Conservation (phyloP, 92 coral and sea anemone species). For the Paragorgia papillata region DNA sequence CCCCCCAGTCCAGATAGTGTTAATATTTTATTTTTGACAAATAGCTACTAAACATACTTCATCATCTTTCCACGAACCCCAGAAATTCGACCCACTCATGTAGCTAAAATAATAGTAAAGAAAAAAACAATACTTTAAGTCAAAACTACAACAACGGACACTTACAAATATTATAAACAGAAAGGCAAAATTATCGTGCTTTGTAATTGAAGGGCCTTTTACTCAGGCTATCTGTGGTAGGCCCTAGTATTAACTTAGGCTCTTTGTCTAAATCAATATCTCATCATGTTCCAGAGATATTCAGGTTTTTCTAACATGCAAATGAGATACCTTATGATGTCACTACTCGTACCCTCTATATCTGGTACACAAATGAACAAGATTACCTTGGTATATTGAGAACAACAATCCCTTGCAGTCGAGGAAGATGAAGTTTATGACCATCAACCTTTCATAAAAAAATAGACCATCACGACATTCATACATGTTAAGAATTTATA, state of each 20-base stretch:
- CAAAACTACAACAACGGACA: not conserved
- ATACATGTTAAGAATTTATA: not conserved
- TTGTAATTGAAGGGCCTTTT: too few species aligned
- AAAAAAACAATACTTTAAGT: not conserved
- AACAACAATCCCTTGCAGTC: conserved; percentile 95
- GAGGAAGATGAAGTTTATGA: conserved; percentile 87
- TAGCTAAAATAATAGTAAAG: conserved; percentile 60
- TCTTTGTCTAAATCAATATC: too few species aligned
- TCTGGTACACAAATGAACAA: too few species aligned
- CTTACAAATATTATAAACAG: too few species aligned
- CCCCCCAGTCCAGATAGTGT: not conserved
- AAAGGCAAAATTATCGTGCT: too few species aligned
- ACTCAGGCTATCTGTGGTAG: too few species aligned
- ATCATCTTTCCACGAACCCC: conserved; percentile 91
- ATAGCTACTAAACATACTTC: conserved; percentile 77
- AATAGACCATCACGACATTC: not conserved
- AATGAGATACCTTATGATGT: too few species aligned
- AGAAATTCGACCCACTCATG: conserved; percentile 99
- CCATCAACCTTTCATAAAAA: conserved; percentile 86
- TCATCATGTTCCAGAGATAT: too few species aligned
- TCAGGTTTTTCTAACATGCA: too few species aligned
- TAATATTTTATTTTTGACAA: not conserved
- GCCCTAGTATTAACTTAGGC: too few species aligned
- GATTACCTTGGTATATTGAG: conserved; percentile 87
- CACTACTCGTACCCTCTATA: too few species aligned